Percentiles rank a stretch among this genome's conserved stretches.
phyloP scores from a whole-genome alignment of 2,113 vertebrate genomes.

The Charina bottae region DNA sequence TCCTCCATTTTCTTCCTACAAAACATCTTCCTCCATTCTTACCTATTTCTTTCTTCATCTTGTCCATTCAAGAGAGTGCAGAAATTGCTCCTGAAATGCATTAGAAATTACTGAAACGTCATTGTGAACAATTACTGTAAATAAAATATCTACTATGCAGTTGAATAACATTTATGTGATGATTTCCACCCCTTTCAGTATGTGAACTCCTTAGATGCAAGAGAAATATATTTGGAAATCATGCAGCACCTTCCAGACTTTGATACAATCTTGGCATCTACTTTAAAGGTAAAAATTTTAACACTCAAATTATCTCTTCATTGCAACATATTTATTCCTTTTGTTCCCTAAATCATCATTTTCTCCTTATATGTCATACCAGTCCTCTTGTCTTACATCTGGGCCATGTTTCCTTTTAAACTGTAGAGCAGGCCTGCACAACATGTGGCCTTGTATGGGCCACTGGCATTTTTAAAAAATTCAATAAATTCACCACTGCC shows the following conservation, averaged over 20 bases:
- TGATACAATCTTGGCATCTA: conserved; percentile 80
- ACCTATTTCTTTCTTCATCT: not conserved
- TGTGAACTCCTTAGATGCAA: conserved; percentile 89
- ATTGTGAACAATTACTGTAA: not conserved
- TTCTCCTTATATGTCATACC: not conserved
- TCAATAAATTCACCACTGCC: not conserved
- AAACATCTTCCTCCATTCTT: not conserved
- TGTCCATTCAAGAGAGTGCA: not conserved
- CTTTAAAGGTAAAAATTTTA: conserved; percentile 80
- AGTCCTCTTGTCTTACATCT: not conserved
- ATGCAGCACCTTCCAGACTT: conserved; percentile 88
- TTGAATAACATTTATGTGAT: not conserved
- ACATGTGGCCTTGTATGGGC: not conserved
- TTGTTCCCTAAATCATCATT: not conserved
- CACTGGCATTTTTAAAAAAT: not conserved
- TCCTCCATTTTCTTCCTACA: not conserved
- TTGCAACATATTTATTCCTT: not conserved
- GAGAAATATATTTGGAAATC: conserved; percentile 90
- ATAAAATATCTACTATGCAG: not conserved
- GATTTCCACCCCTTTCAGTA: conserved; percentile 72
- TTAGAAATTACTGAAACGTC: not conserved
- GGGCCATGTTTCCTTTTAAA: not conserved
- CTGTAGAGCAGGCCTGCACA: not conserved
- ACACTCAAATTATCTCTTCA: not conserved
- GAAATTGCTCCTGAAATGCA: not conserved